These are phyloP conservation scores for Oasisia sp. DNA, from an alignment of 2,888 invertebrate genomes.

Conservation along the genomic window DNA sequence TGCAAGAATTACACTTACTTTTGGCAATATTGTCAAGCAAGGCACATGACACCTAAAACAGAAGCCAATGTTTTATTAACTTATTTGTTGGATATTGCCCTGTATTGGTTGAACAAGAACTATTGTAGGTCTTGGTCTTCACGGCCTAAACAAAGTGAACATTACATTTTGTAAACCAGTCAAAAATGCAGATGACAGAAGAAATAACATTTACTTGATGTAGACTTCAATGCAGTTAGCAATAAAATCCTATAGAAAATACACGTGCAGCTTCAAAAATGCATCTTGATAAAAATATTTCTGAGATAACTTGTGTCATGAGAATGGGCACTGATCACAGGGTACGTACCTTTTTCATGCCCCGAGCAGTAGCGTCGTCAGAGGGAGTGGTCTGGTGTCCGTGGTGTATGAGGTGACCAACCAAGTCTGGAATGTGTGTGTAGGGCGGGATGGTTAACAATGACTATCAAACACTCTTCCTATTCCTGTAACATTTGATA, in stretches of 20 bases:
- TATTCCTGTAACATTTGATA: too few species aligned
- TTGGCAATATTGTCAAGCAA: constrained; percentile 2
- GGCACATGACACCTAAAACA: not conserved
- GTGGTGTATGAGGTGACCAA: not conserved
- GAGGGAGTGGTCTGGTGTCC: not conserved
- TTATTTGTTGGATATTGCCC: not conserved
- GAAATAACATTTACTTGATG: not conserved
- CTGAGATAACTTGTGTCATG: not conserved
- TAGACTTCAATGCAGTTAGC: not conserved
- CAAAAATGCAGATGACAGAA: not conserved
- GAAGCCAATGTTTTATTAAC: not conserved
- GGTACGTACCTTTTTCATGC: not conserved
- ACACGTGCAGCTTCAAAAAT: not conserved
- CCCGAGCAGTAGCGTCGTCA: not conserved
- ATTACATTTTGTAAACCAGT: not conserved
- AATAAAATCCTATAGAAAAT: not conserved
- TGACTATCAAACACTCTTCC: not conserved
- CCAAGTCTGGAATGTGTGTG: not conserved
- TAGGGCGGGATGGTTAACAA: not conserved
- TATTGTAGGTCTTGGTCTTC: not conserved
- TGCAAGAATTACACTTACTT: not conserved
- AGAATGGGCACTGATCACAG: not conserved
- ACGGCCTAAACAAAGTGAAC: not conserved
- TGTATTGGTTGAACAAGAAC: too few species aligned
- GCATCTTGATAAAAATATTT: not conserved